Evolutionary conservation across 2,797 vertebrate genomes (phyloP).

Genomic region (Capromys pilorides): DNA sequence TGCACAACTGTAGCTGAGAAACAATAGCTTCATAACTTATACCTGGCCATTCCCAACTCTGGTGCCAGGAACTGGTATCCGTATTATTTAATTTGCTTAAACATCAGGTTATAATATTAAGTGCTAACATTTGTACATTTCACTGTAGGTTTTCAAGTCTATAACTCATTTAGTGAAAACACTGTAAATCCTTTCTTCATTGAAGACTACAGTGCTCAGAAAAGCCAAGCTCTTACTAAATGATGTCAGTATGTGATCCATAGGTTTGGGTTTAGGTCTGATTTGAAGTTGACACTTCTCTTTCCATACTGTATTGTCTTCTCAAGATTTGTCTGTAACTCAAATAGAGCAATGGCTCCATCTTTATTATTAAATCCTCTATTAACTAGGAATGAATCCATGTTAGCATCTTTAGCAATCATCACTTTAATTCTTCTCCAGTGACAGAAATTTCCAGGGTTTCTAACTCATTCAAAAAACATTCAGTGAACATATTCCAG

Average conservation of each 20-base stretch:
- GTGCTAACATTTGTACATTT: neutral
- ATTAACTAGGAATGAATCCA: conserved; percentile 37
- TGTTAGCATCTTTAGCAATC: neutral
- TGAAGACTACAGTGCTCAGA: neutral
- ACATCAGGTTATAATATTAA: neutral
- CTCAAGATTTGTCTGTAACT: conserved; percentile 4
- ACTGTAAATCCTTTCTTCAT: neutral
- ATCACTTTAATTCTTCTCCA: conserved; percentile 37
- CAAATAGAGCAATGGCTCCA: neutral
- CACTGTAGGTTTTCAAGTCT: neutral
- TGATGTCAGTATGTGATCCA: neutral
- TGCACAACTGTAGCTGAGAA: neutral
- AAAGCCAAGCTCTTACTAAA: neutral
- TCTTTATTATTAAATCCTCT: neutral
- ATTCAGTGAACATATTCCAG: neutral
- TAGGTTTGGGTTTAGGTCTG: neutral
- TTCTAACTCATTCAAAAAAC: conserved; percentile 2
- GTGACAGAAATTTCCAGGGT: neutral
- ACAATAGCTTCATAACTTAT: neutral
- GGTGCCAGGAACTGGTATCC: neutral
- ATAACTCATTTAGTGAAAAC: conserved; percentile 17
- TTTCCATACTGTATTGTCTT: neutral
- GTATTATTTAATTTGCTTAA: conserved; percentile 28
- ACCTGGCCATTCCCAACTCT: neutral
- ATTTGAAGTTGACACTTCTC: neutral